Conservation (phyloP, 1,140 invertebrate species). For the Tetragonula clypearis region DNA sequence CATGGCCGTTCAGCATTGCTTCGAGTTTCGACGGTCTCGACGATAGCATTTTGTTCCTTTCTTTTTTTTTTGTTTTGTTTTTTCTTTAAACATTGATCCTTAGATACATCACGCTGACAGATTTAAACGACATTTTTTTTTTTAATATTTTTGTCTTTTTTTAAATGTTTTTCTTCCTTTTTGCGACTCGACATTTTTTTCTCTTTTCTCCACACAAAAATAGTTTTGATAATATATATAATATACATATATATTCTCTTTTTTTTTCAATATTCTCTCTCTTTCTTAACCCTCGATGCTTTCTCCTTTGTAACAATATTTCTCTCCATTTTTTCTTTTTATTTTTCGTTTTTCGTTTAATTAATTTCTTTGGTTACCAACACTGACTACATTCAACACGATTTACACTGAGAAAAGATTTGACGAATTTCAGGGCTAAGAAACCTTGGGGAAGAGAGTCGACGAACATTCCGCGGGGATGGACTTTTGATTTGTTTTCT, state of each 20-base stretch:
- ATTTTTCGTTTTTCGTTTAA: conserved; percentile 15
- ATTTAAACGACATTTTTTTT: conserved; percentile 29
- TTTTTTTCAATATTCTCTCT: conserved; percentile 2
- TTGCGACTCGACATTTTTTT: conserved; percentile 15
- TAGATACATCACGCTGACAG: conserved; percentile 65
- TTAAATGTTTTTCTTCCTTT: conserved; percentile 2
- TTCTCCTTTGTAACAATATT: neutral
- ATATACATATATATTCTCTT: conserved; percentile 27
- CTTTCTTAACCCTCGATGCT: conserved; percentile 20
- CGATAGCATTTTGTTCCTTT: conserved; percentile 17
- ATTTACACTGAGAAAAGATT: conserved; percentile 65
- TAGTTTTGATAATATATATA: conserved; percentile 66
- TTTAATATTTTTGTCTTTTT: conserved; percentile 17
- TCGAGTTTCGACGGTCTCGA: conserved; percentile 49
- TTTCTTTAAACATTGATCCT: conserved; percentile 63
- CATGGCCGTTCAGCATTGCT: conserved; percentile 51
- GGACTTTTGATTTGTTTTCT: conserved; percentile 36
- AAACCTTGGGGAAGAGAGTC: conserved; percentile 29
- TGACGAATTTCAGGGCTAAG: conserved; percentile 41
- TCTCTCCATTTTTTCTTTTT: conserved; percentile 8
- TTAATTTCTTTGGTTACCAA: conserved; percentile 55
- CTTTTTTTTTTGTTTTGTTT: neutral
- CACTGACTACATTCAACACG: conserved; percentile 67
- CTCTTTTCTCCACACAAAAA: conserved; percentile 67
- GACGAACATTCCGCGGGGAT: conserved; percentile 47